Conservation (phyloP, 2,888 invertebrate species). For the Norana najaformis region DNA sequence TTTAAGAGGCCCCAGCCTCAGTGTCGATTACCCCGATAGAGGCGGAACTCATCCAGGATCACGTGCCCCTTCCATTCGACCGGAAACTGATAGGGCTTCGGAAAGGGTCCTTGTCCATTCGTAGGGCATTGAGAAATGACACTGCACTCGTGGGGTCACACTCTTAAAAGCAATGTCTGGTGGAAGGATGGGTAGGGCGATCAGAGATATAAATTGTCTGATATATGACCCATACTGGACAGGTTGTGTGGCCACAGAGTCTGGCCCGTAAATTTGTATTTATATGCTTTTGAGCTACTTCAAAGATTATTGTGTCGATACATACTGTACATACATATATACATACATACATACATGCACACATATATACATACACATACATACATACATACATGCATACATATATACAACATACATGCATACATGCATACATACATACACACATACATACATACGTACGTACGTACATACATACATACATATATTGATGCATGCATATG, state of each 20-base stretch:
- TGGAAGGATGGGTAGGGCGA: background rate
- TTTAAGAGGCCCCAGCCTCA: background rate
- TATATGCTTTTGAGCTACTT: background rate
- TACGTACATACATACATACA: too few species aligned
- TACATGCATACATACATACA: too few species aligned
- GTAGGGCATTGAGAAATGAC: background rate
- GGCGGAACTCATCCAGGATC: background rate
- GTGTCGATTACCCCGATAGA: constrained; percentile 5
- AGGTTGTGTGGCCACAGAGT: background rate
- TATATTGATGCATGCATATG: too few species aligned
- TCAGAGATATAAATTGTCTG: background rate
- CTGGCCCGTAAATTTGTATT: background rate
- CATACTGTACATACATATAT: background rate
- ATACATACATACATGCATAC: too few species aligned
- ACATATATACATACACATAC: too few species aligned
- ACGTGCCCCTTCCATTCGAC: background rate
- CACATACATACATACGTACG: too few species aligned
- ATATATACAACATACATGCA: too few species aligned
- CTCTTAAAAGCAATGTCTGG: background rate
- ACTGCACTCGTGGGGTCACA: background rate
- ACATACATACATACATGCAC: background rate
- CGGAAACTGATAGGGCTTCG: constrained; percentile 13
- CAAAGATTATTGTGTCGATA: background rate
- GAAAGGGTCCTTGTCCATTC: background rate
- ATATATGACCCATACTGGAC: background rate